Conservation (phyloP, 23 tunicate genomes). For the Styela plicata region DNA sequence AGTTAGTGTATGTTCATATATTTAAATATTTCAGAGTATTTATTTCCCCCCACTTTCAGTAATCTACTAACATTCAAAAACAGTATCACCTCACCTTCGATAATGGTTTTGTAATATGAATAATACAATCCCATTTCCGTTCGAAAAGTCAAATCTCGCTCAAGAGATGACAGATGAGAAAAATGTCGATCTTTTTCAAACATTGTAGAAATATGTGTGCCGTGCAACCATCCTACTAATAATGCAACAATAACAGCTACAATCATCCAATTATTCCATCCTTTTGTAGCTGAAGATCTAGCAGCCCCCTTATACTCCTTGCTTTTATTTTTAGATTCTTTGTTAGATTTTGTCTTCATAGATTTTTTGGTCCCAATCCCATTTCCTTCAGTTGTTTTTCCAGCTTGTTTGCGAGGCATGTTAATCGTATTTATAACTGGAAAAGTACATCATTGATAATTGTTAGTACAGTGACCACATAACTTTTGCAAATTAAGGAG, state of each 20-base stretch:
- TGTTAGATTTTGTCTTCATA: neutral
- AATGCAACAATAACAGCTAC: conserved; percentile 73
- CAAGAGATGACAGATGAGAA: conserved; percentile 94
- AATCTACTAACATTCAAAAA: too few relatives aligned
- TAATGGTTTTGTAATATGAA: conserved; percentile 88
- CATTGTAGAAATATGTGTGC: conserved; percentile 89
- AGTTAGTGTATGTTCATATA: too few relatives aligned
- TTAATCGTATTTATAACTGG: neutral
- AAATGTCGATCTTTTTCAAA: conserved; percentile 99
- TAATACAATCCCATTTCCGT: conserved; percentile 99
- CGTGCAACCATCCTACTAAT: conserved; percentile 85
- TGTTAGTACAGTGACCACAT: too few relatives aligned
- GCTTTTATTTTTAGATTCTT: neutral
- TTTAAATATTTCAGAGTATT: neutral
- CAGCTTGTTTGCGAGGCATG: conserved; percentile 12
- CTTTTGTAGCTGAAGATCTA: neutral
- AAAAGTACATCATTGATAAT: too few relatives aligned
- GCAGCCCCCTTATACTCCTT: neutral
- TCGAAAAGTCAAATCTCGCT: conserved; percentile 93
- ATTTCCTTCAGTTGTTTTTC: neutral
- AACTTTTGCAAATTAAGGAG: too few relatives aligned
- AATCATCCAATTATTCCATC: conserved; percentile 72
- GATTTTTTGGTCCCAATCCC: neutral
- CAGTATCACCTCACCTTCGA: conserved; percentile 81
- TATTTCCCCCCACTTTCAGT: too few relatives aligned